Evolutionary conservation across 2,113 vertebrate species (phyloP), one percentile per base, ranked within the genome.

Genomic region (Seriola quinqueradiata): DNA sequence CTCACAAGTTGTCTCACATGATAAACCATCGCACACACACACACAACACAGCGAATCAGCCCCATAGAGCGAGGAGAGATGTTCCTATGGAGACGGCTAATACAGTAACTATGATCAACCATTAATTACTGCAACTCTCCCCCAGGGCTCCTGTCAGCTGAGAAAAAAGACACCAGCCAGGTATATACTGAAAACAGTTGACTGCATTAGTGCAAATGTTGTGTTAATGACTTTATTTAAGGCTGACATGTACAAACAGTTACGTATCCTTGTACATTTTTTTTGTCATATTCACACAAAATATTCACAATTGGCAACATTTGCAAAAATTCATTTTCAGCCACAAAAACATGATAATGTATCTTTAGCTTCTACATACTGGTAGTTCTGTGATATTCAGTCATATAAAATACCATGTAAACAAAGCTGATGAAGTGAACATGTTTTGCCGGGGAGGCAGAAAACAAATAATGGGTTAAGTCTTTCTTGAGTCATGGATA

Each of bases 31-130:
- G 28, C 60, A 61, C 52, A 77, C 40, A 75, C 36, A 59, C 42
- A 78, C 44, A 76, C 38, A 77, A 42, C n/a, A 73, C 50, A 75
- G 67, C 5, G 8, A 82, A 72, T 79, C 44, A 75, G 52, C 25
- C 50, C 70, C 57, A 38, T 13, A 63, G 58, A 72, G 42, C 72
- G 87, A 67, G 19, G 13, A 83, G 63, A 83, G 73, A 75, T 67
- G 91, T 90, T 94, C 76, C 90, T 79, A 93, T 93, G 92, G 90
- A 76, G 82, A 93, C 75, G 0, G 74, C 71, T 66, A 88, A 87
- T 85, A 83, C 71, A 83, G 79, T 74, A 79, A 76, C 81, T 85
- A 75, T 79, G 70, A 85, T 89, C 76, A 82, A 77, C 73, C 52
- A 84, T 83, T 92, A 91, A 90, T 90, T 90, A 87, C 87, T 64